Percentiles rank a stretch among this genome's conserved stretches.
These are phyloP conservation scores for Apocrypta bakeri DNA, from an alignment of 1,140 invertebrate species.

Conservation along the genomic window DNA sequence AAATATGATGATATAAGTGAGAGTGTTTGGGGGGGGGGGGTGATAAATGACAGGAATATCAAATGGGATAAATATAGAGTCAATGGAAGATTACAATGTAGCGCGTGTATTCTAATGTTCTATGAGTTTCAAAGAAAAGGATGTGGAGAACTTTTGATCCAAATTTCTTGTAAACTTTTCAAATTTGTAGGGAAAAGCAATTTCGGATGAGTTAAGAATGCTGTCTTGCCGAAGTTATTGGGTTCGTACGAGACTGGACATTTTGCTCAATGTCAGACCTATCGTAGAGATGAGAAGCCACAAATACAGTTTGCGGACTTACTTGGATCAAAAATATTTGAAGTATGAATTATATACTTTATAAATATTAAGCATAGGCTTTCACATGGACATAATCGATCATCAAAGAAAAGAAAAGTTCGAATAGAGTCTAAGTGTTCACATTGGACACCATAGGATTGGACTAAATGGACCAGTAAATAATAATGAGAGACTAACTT, in stretches of 20 bases:
- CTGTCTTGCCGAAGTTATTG: slow-evolving; percentile 96
- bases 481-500: slow-evolving; percentile 60
- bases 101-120: slow-evolving; percentile 98
- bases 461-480: slow-evolving; percentile 80
- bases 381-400: slow-evolving; percentile 87
- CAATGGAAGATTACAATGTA: slow-evolving; percentile 99
- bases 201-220: slow-evolving; percentile 94
- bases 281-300: slow-evolving; percentile 90
- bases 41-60: too few relatives aligned
- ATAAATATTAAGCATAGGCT: slow-evolving; percentile 2
- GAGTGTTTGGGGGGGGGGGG: too few relatives aligned
- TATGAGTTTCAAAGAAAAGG: slow-evolving; percentile 99
- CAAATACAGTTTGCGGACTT: slow-evolving; percentile 96
- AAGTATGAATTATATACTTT: background rate
- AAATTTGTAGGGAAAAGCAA: slow-evolving; percentile 97
- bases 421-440: slow-evolving; percentile 97
- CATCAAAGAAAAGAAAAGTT: slow-evolving; percentile 91
- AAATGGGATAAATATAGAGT: too few relatives aligned
- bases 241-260: slow-evolving; percentile 95
- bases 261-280: slow-evolving; percentile 88
- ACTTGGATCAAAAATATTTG: slow-evolving; percentile 93
- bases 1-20: too few relatives aligned
- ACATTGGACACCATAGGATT: slow-evolving; percentile 99
- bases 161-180: slow-evolving; percentile 98
- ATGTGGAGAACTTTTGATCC: slow-evolving; percentile 98